Base-by-base conservation (phyloP, 2,888 invertebrate species). In the Troilus luridus region DNA sequence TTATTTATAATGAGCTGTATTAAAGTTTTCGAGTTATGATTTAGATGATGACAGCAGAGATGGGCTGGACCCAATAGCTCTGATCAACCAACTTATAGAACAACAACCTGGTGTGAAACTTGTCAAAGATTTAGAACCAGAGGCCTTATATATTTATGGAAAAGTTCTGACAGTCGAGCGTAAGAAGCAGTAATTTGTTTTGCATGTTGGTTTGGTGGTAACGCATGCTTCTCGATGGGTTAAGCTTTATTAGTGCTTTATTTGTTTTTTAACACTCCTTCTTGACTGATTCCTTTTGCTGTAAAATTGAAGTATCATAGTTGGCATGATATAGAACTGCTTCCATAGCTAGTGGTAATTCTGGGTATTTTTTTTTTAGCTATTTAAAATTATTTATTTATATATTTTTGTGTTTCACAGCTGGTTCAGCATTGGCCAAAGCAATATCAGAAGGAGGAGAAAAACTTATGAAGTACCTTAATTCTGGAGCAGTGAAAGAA, bases 71-170 rank as follows among this genome's bases (percentile, higher is more conserved):
- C 92, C 92, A 58, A 92, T 92, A 95, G 97, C 97, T 93, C 96
- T 96, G 92, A 94, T 97, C 91, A 95, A 96, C 93, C 97, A 97
- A 94, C 95, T 97, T 88, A 96, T 97, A 92, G 97, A 97, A 94
- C 97, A 97, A 93, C 96, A 97, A 6, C 97, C 97, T 0, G 97
- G 97, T 88, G 97, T 97, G 90, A 96, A 97, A 89, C 97, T 97
- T 60, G 94, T 97, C 27, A 96, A 96, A 93, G 96, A 97, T 94
- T 96, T 97, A 91, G 95, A 96, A 93, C 97, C 97, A 21, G 96
- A 97, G 93, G 97, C 97, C 5, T 97, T 98, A 93, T 96, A 97
- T 93, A 95, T 97, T 91, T 97, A 97, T 94, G 97, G 97, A n/a
- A 97, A 97, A 95, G 95, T 97, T 92, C 96, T 98, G 93, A 95